These are phyloP conservation scores for Gasterosteus nipponicus DNA, from an alignment of 2,113 vertebrate genomes.

Conservation along the genomic window DNA sequence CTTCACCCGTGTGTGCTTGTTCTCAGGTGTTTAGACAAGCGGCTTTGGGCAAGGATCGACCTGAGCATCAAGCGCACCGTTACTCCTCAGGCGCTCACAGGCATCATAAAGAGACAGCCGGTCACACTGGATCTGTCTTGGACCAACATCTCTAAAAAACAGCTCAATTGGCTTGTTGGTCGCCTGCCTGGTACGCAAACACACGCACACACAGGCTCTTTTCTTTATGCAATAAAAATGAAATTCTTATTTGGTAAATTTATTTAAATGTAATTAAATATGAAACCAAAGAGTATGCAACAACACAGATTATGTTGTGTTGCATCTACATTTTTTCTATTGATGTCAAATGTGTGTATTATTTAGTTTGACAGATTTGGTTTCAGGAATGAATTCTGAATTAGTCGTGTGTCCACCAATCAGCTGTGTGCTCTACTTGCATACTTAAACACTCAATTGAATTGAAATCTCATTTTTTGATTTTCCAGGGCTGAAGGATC, in stretches of 20 bases:
- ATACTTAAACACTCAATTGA: neutral
- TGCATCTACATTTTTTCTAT: neutral
- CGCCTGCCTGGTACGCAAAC: slow-evolving; percentile 87
- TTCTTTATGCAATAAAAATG: neutral
- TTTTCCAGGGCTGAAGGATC: slow-evolving; percentile 90
- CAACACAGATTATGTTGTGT: neutral
- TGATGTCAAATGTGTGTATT: too few relatives aligned
- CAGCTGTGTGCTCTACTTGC: neutral
- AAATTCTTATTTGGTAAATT: neutral
- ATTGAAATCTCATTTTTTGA: neutral
- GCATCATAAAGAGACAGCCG: slow-evolving; percentile 97
- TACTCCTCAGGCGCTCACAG: slow-evolving; percentile 92
- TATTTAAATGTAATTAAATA: neutral
- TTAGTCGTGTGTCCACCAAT: neutral
- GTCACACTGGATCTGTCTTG: slow-evolving; percentile 95
- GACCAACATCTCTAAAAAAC: slow-evolving; percentile 98
- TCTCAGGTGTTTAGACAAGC: slow-evolving; percentile 95
- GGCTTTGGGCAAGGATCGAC: slow-evolving; percentile 95
- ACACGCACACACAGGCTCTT: too few relatives aligned
- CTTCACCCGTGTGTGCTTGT: neutral
- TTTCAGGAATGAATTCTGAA: neutral
- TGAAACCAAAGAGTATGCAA: neutral
- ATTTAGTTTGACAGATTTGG: neutral
- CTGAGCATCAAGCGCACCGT: slow-evolving; percentile 94
- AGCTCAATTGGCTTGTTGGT: slow-evolving; percentile 96